Evolutionary conservation across 2,797 vertebrate species (phyloP), one percentile per base, ranked within the genome.

Genomic region (Acrossocheilus wenchowensis): DNA sequence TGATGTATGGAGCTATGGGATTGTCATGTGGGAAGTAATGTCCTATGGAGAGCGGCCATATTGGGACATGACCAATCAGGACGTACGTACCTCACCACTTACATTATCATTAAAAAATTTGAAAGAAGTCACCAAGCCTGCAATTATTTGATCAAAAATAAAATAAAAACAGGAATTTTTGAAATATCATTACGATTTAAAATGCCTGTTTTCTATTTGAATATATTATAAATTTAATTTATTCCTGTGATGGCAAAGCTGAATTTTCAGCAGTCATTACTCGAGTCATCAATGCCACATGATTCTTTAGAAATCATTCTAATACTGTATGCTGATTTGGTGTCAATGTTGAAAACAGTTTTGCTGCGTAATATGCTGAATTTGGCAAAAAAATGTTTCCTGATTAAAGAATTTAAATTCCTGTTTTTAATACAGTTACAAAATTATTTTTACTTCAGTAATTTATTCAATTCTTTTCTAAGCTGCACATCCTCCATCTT

Each of bases 11-110:
- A 96, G 95, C 94, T 96, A 96, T 4, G 95, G 95, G 45, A 96
- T 96, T 52, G 95, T 96, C 91, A 96, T 96, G 95, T 96, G 95
- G 95, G 95, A 96, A 90, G 95, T 96, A 87, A 96, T 96, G 95
- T 96, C 95, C 30, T 96, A 96, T 8, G 95, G 95, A 79, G 95
- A 96, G 91, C 93, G 95, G 90, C 95, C 95, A 82, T 96, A 96
- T 90, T 96, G 95, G 95, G 95, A 96, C 92, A 96, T 96, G 95
- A 96, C 95, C 93, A 96, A 96, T 92, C 95, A 96, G 88, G 95
- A 96, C 21, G 95, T 96, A 93, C 2, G 95, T 94, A 89, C 88
- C 90, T 30, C 41, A n/a, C 69, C 30, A 0, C 73, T 12, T 57
- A 23, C 5, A 26, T 17, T 64, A 9, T 68, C 19, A 12, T 62